Conservation (phyloP, 2,888 invertebrate genomes). For the Aleiodes alternator region DNA sequence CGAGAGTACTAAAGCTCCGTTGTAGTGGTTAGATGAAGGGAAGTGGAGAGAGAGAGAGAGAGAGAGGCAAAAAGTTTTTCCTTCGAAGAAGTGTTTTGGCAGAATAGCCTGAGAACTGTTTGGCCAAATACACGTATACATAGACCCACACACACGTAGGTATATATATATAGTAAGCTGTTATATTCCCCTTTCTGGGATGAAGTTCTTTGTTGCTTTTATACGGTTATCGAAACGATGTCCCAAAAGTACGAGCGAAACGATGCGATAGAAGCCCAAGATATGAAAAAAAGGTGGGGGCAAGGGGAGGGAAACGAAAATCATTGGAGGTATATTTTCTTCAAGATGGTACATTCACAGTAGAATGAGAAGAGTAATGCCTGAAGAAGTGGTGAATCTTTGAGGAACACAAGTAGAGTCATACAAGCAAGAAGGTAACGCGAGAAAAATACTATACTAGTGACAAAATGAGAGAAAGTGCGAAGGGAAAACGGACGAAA, state of each 20-base stretch:
- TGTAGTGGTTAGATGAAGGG: slow-evolving; percentile 4
- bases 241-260: slow-evolving; percentile 44
- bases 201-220: slow-evolving; percentile 52
- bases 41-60: slow-evolving; percentile 11
- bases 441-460: slow-evolving; percentile 5
- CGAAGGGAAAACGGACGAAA: slow-evolving; percentile 50
- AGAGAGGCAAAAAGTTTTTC: not conserved
- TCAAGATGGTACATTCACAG: slow-evolving; percentile 22
- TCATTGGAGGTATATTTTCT: slow-evolving; percentile 51
- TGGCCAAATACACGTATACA: slow-evolving; percentile 57
- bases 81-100: slow-evolving; percentile 11
- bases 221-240: slow-evolving; percentile 51
- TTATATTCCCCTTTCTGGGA: slow-evolving; percentile 35
- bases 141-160: slow-evolving; percentile 47
- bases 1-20: slow-evolving; percentile 39
- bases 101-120: slow-evolving; percentile 35
- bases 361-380: slow-evolving; percentile 34
- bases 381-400: slow-evolving; percentile 27
- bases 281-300: slow-evolving; percentile 39
- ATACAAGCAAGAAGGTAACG: slow-evolving; percentile 3
- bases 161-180: slow-evolving; percentile 57
- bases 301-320: slow-evolving; percentile 47
- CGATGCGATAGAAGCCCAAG: slow-evolving; percentile 49
- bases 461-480: slow-evolving; percentile 21
- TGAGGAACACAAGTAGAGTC: slow-evolving; percentile 14